Percentiles rank a stretch among this genome's conserved stretches.
Conservation (phyloP, 2,888 invertebrate genomes). For the Syrphus vitripennis region DNA sequence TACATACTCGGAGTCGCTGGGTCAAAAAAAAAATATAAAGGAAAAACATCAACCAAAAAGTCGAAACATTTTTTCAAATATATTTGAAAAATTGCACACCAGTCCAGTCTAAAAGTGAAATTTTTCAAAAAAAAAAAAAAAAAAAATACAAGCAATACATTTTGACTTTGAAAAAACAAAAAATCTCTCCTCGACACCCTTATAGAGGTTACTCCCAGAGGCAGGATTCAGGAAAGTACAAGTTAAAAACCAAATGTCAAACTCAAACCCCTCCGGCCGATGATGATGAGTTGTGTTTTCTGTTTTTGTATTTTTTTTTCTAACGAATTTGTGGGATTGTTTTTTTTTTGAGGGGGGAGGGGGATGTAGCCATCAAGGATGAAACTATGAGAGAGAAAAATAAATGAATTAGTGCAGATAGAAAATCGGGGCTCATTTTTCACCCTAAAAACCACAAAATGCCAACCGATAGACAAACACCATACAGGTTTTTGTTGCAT, state of each 20-base stretch:
- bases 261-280: conserved; percentile 23
- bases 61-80: not conserved
- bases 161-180: not conserved
- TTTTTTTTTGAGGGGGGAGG: not conserved
- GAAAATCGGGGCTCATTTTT: conserved; percentile 28
- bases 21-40: not conserved
- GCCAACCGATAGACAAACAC: not conserved
- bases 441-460: not conserved
- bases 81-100: conserved; percentile 9
- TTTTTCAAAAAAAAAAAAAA: not conserved
- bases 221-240: not conserved
- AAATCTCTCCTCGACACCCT: not conserved
- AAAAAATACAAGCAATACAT: not conserved
- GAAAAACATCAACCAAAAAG: not conserved
- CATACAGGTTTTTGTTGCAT: not conserved
- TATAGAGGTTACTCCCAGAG: not conserved
- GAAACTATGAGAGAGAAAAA: not conserved
- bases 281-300: conserved; percentile 48
- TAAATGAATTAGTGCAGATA: conserved; percentile 42
- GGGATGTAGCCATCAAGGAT: not conserved
- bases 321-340: not conserved
- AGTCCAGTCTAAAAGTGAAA: conserved; percentile 19
- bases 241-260: conserved; percentile 42
- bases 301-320: not conserved
- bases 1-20: not conserved